Evolutionary conservation across 1,140 invertebrate genomes (phyloP).

Genomic region (Dinoponera quadriceps): DNA sequence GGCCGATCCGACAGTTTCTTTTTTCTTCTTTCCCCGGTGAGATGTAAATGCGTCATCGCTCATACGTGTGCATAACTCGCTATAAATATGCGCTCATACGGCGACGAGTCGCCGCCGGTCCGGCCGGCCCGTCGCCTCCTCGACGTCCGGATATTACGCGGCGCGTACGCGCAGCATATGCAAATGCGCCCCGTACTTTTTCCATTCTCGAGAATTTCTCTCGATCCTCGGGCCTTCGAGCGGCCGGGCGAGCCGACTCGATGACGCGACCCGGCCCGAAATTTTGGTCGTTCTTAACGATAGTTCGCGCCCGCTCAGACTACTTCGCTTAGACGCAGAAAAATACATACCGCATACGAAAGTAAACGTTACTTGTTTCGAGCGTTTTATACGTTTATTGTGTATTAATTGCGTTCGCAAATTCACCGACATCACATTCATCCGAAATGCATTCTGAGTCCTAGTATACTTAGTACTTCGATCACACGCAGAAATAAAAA

Average conservation of each 20-base stretch:
- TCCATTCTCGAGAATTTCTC: not conserved
- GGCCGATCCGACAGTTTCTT: conserved; percentile 1
- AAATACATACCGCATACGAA: too few relatives aligned
- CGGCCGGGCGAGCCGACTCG: not conserved
- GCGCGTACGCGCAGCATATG: not conserved
- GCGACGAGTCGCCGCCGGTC: not conserved
- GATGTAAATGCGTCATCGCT: conserved; percentile 24
- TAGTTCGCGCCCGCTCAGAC: too few relatives aligned
- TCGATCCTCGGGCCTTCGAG: not conserved
- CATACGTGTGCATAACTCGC: not conserved
- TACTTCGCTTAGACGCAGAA: too few relatives aligned
- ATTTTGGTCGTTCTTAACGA: too few relatives aligned
- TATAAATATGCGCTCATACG: conserved; percentile 21
- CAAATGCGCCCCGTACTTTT: not conserved
- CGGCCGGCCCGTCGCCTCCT: not conserved
- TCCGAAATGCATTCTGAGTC: too few relatives aligned
- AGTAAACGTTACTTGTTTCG: too few relatives aligned
- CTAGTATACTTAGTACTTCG: too few relatives aligned
- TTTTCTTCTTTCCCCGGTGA: conserved; percentile 4
- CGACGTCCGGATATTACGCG: not conserved
- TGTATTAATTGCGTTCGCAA: too few relatives aligned
- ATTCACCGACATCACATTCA: too few relatives aligned
- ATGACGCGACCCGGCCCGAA: too few relatives aligned
- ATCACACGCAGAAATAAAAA: too few relatives aligned
- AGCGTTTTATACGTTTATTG: too few relatives aligned